Percentiles rank a stretch among this genome's conserved stretches.
Conservation (phyloP, 2,113 vertebrate species). For the Nanger granti region DNA sequence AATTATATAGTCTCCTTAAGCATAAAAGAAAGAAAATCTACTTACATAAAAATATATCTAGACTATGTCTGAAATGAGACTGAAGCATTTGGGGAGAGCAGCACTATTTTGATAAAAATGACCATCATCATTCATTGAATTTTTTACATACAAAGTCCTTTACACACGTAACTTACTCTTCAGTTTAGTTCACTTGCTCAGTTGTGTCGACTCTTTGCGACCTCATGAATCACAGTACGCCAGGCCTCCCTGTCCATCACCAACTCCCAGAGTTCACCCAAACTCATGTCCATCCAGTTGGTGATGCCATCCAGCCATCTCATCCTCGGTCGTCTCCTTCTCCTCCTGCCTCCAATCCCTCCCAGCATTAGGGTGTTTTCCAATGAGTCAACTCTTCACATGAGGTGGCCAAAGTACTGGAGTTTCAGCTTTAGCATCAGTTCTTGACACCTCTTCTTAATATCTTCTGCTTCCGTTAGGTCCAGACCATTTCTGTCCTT, state of each 20-base stretch:
- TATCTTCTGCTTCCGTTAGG: no score
- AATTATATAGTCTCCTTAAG: background rate
- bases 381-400: no score
- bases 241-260: background rate
- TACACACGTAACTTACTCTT: background rate
- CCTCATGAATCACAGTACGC: fast-evolving
- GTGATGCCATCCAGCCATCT: no score
- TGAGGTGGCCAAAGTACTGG: no score
- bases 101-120: slow-evolving; percentile 4
- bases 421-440: no score
- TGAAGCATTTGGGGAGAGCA: background rate
- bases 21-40: background rate
- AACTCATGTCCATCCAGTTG: fast-evolving
- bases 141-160: background rate
- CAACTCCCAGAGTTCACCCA: fast-evolving
- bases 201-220: background rate
- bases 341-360: no score
- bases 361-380: no score
- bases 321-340: no score
- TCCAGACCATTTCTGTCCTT: no score
- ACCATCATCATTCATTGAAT: background rate
- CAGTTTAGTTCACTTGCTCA: background rate
- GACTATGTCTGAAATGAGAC: background rate
- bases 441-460: no score
- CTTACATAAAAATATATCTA: background rate